A percentile compares a stretch with the other conserved stretches of the same genome.
Evolutionary conservation across 2,888 invertebrate genomes (phyloP).

Genomic region (Microctonus hyperodae): DNA sequence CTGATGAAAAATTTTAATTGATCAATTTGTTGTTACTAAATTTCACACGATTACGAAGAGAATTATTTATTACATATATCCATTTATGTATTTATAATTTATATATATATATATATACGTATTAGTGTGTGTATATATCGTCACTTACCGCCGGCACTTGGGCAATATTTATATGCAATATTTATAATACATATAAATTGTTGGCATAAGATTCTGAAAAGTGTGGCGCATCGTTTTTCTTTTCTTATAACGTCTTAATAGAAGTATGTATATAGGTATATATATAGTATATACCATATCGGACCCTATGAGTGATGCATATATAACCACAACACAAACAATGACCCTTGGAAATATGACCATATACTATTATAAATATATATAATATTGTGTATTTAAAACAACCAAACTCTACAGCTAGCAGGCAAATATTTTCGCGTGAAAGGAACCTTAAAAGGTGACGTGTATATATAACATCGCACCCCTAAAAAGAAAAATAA

Average conservation of each 20-base stretch:
- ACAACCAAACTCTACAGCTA: constrained; percentile 40
- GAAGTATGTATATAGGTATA: too few species aligned
- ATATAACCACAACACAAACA: constrained; percentile 1
- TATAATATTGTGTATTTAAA: constrained; percentile 28
- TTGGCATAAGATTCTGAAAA: constrained; percentile 3
- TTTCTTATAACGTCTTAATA: too few species aligned
- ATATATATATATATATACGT: too few species aligned
- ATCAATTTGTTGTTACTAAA: too few species aligned
- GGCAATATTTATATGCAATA: too few species aligned
- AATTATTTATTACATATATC: too few species aligned
- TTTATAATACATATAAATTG: neutral
- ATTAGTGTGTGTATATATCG: too few species aligned
- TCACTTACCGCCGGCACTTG: too few species aligned
- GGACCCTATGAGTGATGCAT: neutral
- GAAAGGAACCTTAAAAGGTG: constrained; percentile 25
- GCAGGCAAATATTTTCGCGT: constrained; percentile 49
- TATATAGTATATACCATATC: neutral
- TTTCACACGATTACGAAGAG: too few species aligned
- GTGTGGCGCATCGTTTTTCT: constrained; percentile 20
- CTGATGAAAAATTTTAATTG: too few species aligned
- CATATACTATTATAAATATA: constrained; percentile 39
- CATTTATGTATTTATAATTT: too few species aligned
- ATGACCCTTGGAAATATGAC: constrained; percentile 1
- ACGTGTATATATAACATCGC: constrained; percentile 27
- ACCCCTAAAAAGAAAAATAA: constrained; percentile 11